Evolutionary conservation across 2,888 invertebrate species (phyloP), one percentile per base, ranked within the genome.

Genomic region (Crepidodera aurea): DNA sequence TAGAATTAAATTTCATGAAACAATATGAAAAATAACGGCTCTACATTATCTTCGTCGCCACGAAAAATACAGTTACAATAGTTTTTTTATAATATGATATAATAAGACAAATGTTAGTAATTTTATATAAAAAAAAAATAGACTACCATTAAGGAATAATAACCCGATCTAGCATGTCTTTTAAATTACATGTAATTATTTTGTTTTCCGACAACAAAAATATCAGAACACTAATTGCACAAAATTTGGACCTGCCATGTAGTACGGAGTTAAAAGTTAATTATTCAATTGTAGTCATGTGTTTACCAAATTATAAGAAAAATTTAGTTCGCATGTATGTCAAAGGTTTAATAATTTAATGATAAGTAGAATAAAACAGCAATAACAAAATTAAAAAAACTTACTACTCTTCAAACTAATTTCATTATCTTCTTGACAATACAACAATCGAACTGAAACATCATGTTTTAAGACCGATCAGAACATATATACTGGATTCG

Each of bases 81-180:
- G 16, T 44, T 44, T 8, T 44, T 44, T 44, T 44, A 22, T 44
- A 22, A 22, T 22, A 44, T 44, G 22, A 44, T 44, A 44, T 44
- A 44, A 44, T 22, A 44, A 44, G n/a, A 44, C 44, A 44, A 44
- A 22, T 44, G 44, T 44, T 13, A 25, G 44, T 44, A 44, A 44
- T 44, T 44, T 44, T 42, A 42, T 22, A n/a, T n/a, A 42, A 44
- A 13, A 44, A 44, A 44, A 22, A 22, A 22, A 22, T 44, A 44
- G 13, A 13, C 22, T 44, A 22, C 10, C 44, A 44, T 44, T 25
- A 44, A 22, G 22, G n/a, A 44, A 44, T 5, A 44, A 44, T 22
- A 44, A 44, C 19, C 22, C 44, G 44, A 44, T 44, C 44, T 44
- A 44, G 44, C 44, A 44, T 44, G 10, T 39, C 39, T 44, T 44